Percentiles rank a stretch among this genome's conserved stretches.
These are phyloP conservation scores for Typhlichthys subterraneus DNA, from an alignment of 2,797 vertebrate genomes.

Conservation along the genomic window DNA sequence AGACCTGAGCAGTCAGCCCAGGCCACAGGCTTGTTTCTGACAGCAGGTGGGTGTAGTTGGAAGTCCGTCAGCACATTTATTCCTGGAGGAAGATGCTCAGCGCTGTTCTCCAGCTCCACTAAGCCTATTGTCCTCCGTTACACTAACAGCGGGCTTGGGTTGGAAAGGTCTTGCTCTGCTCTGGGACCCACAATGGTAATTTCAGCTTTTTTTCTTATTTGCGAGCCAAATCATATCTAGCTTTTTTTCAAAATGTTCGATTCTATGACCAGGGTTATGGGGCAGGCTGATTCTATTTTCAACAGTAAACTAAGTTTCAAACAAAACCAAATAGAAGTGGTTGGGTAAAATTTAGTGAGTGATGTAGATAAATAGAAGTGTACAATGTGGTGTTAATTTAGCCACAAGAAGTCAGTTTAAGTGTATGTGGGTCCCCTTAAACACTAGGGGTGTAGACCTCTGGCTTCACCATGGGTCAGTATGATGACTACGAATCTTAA, in stretches of 20 bases:
- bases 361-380: too few relatives aligned
- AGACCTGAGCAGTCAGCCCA: slow-evolving; percentile 45
- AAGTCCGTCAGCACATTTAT: slow-evolving; percentile 68
- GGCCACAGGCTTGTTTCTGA: slow-evolving; percentile 57
- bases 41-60: slow-evolving; percentile 63
- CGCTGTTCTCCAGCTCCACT: slow-evolving; percentile 44
- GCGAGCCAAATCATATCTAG: neutral
- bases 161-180: slow-evolving; percentile 22
- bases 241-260: neutral
- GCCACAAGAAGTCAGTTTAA: too few relatives aligned
- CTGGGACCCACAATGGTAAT: neutral
- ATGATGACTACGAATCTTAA: too few relatives aligned
- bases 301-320: neutral
- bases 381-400: too few relatives aligned
- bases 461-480: too few relatives aligned
- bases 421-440: too few relatives aligned
- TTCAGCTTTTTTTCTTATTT: neutral
- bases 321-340: too few relatives aligned
- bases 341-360: too few relatives aligned
- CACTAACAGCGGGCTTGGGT: slow-evolving; percentile 51
- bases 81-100: slow-evolving; percentile 52
- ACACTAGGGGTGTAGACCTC: too few relatives aligned
- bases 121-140: slow-evolving; percentile 60
- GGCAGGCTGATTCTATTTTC: neutral
- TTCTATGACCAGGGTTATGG: neutral